phyloP scores from a whole-genome alignment of 1,140 invertebrate genomes.

The Magallana gigas region DNA sequence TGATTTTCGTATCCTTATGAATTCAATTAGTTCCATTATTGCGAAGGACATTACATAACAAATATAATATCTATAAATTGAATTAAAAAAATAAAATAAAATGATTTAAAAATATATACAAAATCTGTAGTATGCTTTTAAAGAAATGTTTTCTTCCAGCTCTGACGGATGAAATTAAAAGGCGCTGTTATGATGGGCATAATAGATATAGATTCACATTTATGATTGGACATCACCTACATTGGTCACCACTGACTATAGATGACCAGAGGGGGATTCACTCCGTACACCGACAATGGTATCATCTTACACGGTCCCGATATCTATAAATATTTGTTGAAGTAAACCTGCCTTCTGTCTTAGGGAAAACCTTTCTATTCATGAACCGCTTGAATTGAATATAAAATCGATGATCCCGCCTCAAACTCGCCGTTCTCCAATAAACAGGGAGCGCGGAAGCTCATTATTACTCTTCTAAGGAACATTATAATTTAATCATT shows the following conservation, averaged over 20 bases:
- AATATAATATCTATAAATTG: no score
- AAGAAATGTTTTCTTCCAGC: no score
- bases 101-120: no score
- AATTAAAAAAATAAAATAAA: no score
- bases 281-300: background rate
- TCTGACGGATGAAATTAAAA: no score
- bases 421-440: slow-evolving; percentile 51
- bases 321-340: slow-evolving; percentile 31
- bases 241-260: no score
- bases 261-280: background rate
- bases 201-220: no score
- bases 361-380: background rate
- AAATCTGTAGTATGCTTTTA: no score
- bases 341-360: slow-evolving; percentile 43
- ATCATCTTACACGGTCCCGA: background rate
- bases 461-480: slow-evolving; percentile 53
- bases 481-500: slow-evolving; percentile 61
- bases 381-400: slow-evolving; percentile 19
- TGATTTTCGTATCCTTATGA: no score
- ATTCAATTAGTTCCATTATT: background rate
- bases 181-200: no score
- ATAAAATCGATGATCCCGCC: slow-evolving; percentile 53
- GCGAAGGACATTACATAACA: background rate
- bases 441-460: slow-evolving; percentile 40
- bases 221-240: no score